Percentiles rank a stretch among this genome's conserved stretches.
phyloP scores from a whole-genome alignment of 2,113 vertebrate species.

The Rutilus rutilus region DNA sequence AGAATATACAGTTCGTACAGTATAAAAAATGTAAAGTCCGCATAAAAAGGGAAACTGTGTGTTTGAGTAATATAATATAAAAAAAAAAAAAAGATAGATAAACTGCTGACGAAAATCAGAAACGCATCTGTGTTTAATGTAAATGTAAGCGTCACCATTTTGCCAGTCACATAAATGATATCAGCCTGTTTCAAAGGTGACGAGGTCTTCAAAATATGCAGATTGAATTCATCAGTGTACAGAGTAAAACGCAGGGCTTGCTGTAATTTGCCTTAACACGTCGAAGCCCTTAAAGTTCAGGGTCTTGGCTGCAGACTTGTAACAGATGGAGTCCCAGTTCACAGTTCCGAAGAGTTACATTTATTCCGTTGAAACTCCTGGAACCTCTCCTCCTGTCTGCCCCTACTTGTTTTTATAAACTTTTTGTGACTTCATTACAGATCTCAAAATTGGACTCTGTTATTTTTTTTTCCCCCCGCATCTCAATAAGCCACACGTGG shows the following conservation, averaged over 20 bases:
- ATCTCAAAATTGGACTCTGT: constrained; percentile 56
- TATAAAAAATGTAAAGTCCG: too few species aligned
- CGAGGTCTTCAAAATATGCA: constrained; percentile 10
- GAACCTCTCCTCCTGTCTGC: constrained; percentile 57
- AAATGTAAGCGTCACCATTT: constrained; percentile 7
- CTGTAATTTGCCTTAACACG: constrained; percentile 51
- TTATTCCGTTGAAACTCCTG: constrained; percentile 55
- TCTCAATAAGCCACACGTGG: constrained; percentile 65
- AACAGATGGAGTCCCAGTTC: constrained; percentile 48
- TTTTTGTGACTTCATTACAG: constrained; percentile 63
- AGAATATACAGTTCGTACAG: too few species aligned
- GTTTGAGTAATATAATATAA: too few species aligned
- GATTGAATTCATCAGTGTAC: constrained; percentile 17
- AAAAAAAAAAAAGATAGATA: too few species aligned
- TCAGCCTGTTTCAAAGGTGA: constrained; percentile 6
- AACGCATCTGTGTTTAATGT: constrained; percentile 34
- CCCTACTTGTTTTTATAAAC: constrained; percentile 61
- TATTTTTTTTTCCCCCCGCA: constrained; percentile 27
- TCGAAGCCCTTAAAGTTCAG: constrained; percentile 28
- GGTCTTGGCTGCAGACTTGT: constrained; percentile 53
- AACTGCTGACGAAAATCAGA: constrained; percentile 11
- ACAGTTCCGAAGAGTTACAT: constrained; percentile 47
- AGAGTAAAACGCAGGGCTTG: constrained; percentile 12
- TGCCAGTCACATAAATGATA: constrained; percentile 8
- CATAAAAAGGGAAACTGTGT: too few species aligned